Evolutionary conservation across 1,140 invertebrate genomes (phyloP).

Genomic region (Orchesella cincta): DNA sequence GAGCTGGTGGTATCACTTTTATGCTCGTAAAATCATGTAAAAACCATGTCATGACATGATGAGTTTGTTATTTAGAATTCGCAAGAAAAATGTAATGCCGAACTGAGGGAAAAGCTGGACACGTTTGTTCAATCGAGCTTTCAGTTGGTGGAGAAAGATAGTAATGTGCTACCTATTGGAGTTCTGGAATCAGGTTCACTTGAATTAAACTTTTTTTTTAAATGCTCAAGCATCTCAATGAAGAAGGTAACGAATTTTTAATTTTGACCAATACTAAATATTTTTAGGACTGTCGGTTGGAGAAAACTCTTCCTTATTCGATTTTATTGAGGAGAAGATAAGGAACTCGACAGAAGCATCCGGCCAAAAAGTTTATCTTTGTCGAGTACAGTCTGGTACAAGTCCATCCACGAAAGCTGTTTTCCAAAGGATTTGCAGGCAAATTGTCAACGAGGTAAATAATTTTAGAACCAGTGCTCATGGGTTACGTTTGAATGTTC

Average conservation of each 20-base stretch:
- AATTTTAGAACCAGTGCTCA: not conserved
- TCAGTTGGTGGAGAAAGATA: not conserved
- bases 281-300: conserved; percentile 36
- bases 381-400: conserved; percentile 28
- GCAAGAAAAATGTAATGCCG: not conserved
- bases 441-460: conserved; percentile 29
- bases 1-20: not conserved
- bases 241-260: not conserved
- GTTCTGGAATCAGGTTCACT: conserved; percentile 40
- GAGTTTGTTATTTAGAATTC: not conserved
- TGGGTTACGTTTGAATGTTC: too few species aligned
- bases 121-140: not conserved
- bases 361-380: not conserved
- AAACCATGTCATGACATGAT: too few species aligned
- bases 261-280: not conserved
- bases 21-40: not conserved
- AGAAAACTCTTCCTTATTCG: conserved; percentile 36
- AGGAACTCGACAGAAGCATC: not conserved
- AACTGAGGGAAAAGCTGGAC: not conserved
- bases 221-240: not conserved
- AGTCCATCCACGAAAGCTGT: conserved; percentile 37
- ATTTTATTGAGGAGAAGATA: conserved; percentile 3
- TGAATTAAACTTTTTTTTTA: not conserved
- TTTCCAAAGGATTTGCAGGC: conserved; percentile 40
- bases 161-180: conserved; percentile 27